A percentile compares a stretch with the other conserved stretches of the same genome.
phyloP scores from a whole-genome alignment of 2,888 invertebrate species.

The Steinernema carpocapsae region DNA sequence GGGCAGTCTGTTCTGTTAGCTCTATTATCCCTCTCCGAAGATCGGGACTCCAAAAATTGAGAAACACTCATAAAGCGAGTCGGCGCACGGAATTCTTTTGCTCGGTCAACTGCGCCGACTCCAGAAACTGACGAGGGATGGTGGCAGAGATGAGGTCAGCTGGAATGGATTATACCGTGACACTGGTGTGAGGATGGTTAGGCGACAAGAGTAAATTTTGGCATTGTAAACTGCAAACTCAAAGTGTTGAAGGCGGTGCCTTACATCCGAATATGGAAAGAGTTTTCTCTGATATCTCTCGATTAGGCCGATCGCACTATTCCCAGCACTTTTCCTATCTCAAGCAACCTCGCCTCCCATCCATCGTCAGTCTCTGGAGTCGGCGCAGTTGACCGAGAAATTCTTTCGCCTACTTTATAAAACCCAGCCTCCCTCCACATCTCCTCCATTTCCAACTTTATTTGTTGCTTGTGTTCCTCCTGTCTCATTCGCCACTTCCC shows the following conservation, averaged over 20 bases:
- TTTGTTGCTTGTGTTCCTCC: not conserved
- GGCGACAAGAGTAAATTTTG: too few relatives aligned
- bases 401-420: slow-evolving; percentile 21
- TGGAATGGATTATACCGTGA: too few relatives aligned
- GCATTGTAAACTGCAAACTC: too few relatives aligned
- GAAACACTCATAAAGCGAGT: slow-evolving; percentile 34
- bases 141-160: not conserved
- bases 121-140: slow-evolving; percentile 6
- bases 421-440: too few relatives aligned
- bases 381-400: slow-evolving; percentile 32
- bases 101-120: slow-evolving; percentile 27
- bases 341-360: too few relatives aligned
- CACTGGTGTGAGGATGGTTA: too few relatives aligned
- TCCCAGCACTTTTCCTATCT: too few relatives aligned
- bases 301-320: too few relatives aligned
- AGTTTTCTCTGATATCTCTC: too few relatives aligned
- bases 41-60: slow-evolving; percentile 31
- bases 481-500: not conserved
- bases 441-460: not conserved
- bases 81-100: slow-evolving; percentile 32
- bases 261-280: too few relatives aligned
- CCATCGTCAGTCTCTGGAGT: slow-evolving; percentile 30
- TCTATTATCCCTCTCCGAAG: slow-evolving; percentile 15
- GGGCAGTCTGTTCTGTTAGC: too few relatives aligned
- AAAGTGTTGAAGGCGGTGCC: too few relatives aligned